Evolutionary conservation across 2,888 invertebrate genomes (phyloP).

Genomic region (Cerastis rubricosa): DNA sequence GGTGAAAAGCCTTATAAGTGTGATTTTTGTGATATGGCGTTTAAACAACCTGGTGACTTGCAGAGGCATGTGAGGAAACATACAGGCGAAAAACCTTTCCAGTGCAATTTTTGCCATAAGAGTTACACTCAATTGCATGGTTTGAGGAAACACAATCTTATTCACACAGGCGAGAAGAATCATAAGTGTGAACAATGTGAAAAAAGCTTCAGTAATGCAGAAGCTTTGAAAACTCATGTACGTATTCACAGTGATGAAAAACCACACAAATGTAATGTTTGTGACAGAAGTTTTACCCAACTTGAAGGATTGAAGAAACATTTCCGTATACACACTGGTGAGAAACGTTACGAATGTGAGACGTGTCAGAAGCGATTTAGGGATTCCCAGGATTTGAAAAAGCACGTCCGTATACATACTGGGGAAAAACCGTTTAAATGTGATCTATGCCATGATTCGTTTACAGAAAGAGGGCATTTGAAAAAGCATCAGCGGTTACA

Average conservation of each 20-base stretch:
- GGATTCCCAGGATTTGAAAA: constrained; percentile 40
- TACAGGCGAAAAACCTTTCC: constrained; percentile 44
- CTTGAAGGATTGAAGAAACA: constrained; percentile 27
- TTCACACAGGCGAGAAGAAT: constrained; percentile 28
- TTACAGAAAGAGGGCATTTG: constrained; percentile 30
- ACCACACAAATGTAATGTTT: constrained; percentile 31
- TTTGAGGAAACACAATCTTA: constrained; percentile 37
- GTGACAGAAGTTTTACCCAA: constrained; percentile 26
- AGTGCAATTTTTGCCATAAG: constrained; percentile 39
- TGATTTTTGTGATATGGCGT: constrained; percentile 29
- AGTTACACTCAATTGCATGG: constrained; percentile 27
- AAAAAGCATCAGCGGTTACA: constrained; percentile 33
- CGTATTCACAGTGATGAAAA: constrained; percentile 19
- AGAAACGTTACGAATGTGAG: constrained; percentile 30
- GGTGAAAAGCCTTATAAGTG: constrained; percentile 45
- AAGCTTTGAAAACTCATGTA: constrained; percentile 16
- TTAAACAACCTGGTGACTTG: constrained; percentile 36
- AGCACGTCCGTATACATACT: constrained; percentile 41
- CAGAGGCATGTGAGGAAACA: constrained; percentile 35
- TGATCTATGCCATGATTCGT: not conserved
- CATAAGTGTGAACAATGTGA: constrained; percentile 16
- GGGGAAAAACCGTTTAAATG: constrained; percentile 47
- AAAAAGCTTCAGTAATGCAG: constrained; percentile 17
- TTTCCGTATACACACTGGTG: constrained; percentile 26
- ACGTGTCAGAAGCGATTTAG: constrained; percentile 38